Conservation (phyloP, 2,888 invertebrate species). For the Ceraclea dissimilis region DNA sequence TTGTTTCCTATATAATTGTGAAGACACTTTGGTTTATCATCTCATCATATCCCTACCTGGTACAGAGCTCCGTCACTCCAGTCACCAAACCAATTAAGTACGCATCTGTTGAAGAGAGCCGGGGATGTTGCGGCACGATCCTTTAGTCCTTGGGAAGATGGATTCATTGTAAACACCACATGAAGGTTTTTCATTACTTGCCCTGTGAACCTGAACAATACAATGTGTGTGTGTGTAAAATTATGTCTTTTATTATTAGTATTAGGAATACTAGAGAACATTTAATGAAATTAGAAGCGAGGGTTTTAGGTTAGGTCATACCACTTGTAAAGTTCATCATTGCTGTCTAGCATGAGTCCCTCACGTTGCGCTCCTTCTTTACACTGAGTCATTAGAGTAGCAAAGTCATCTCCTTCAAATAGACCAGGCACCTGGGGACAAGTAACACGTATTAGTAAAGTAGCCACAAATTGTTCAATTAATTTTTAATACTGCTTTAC, state of each 20-base stretch:
- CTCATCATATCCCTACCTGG: no score
- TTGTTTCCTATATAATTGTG: no score
- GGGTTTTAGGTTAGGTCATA: no score
- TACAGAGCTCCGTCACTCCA: slow-evolving; percentile 96
- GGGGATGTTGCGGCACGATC: slow-evolving; percentile 98
- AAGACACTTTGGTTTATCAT: no score
- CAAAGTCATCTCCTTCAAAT: slow-evolving; percentile 96
- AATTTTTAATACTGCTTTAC: no score
- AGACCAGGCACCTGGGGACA: slow-evolving; percentile 67
- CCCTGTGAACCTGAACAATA: slow-evolving; percentile 67
- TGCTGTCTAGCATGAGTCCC: slow-evolving; percentile 96
- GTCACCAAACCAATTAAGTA: slow-evolving; percentile 99
- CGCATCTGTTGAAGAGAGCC: slow-evolving; percentile 97
- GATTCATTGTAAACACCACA: slow-evolving; percentile 99
- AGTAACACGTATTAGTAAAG: no score
- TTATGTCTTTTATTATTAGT: no score
- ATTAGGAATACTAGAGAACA: no score
- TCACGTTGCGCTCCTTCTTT: slow-evolving; percentile 98
- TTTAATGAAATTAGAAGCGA: no score
- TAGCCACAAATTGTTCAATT: not conserved
- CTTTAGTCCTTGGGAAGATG: slow-evolving; percentile 95
- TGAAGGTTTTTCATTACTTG: slow-evolving; percentile 99
- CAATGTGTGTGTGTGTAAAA: not conserved
- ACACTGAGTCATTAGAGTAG: slow-evolving; percentile 98
- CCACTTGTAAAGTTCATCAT: slow-evolving; percentile 99